phyloP scores from a whole-genome alignment of 2,113 vertebrate species.

The Rhombomys opimus region DNA sequence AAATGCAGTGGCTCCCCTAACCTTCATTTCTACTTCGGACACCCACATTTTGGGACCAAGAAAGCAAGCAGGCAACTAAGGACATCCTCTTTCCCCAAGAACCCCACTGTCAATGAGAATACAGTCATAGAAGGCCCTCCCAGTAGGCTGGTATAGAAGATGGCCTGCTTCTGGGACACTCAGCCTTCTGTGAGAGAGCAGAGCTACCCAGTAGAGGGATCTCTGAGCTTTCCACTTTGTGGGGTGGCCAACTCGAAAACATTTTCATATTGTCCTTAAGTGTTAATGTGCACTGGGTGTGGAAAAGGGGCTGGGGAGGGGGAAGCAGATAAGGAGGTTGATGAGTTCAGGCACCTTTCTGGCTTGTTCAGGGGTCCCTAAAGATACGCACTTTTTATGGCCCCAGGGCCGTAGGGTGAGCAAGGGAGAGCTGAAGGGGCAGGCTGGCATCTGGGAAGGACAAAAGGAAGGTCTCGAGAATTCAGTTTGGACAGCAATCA shows the following conservation, averaged over 20 bases:
- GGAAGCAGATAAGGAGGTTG: not conserved
- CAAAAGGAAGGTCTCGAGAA: not conserved
- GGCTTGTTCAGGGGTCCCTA: not conserved
- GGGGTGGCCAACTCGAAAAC: not conserved
- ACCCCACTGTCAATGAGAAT: not conserved
- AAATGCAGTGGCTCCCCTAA: not conserved
- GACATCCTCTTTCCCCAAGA: not conserved
- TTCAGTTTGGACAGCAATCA: not conserved
- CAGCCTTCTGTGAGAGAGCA: not conserved
- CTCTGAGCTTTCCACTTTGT: not conserved
- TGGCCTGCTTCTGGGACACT: not conserved
- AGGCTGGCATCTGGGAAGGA: not conserved
- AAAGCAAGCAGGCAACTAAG: not conserved
- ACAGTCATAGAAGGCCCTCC: not conserved
- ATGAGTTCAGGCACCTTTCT: not conserved
- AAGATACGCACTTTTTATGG: not conserved
- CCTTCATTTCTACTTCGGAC: not conserved
- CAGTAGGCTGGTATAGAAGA: not conserved
- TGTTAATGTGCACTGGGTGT: rapidly evolving
- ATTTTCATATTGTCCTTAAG: not conserved
- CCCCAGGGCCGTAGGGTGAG: not conserved
- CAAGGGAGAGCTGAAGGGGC: not conserved
- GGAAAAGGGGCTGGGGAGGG: too few species aligned
- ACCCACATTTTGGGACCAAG: not conserved
- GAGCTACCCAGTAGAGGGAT: not conserved